Percentiles rank a stretch among this genome's conserved stretches.
phyloP scores from a whole-genome alignment of 2,113 vertebrate genomes.

The Myiopsitta monachus region DNA sequence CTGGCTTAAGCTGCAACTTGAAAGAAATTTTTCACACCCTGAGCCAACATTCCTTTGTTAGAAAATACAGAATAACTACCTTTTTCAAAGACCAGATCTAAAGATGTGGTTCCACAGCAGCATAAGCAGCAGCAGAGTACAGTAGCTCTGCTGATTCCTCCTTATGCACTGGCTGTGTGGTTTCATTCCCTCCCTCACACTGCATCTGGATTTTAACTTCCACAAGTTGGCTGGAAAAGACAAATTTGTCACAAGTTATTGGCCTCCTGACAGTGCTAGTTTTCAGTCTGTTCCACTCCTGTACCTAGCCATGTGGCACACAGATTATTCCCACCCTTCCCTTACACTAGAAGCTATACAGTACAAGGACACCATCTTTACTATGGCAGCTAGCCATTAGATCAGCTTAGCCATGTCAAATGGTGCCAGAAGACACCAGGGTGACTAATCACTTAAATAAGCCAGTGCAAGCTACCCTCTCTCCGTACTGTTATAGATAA shows the following conservation, averaged over 20 bases:
- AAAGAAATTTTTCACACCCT: background rate
- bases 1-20: background rate
- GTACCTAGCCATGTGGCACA: background rate
- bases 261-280: background rate
- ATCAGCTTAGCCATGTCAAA: background rate
- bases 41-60: background rate
- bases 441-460: background rate
- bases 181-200: background rate
- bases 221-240: background rate
- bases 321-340: background rate
- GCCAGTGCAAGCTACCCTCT: background rate
- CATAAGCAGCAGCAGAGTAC: background rate
- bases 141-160: background rate
- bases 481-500: background rate
- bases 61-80: background rate
- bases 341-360: background rate
- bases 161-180: background rate
- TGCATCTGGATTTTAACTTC: background rate
- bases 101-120: background rate
- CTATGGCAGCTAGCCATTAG: background rate
- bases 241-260: background rate
- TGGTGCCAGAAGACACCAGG: background rate
- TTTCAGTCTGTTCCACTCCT: background rate
- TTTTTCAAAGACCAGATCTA: background rate
- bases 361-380: background rate